A percentile compares a stretch with the other conserved stretches of the same genome.
phyloP scores from a whole-genome alignment of 2,888 invertebrate species.

The Aporophyla lueneburgensis region DNA sequence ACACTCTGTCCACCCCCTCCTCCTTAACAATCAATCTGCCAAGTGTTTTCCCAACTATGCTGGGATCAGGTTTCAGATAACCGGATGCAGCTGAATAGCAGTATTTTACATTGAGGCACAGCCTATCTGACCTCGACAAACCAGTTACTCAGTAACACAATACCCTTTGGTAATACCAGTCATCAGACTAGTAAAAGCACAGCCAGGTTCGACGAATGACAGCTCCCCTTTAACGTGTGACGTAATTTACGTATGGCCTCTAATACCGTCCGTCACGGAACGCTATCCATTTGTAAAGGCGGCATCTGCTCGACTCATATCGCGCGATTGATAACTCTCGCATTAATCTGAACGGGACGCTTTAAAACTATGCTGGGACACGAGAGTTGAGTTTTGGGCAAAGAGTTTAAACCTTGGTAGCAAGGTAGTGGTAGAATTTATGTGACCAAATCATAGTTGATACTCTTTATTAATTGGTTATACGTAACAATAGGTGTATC shows the following conservation, averaged over 20 bases:
- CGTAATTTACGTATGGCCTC: not conserved
- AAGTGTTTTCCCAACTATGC: not conserved
- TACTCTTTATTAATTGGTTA: no score
- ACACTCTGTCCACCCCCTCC: no score
- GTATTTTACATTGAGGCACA: no score
- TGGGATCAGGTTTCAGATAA: not conserved
- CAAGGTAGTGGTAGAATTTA: not conserved
- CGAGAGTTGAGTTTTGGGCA: constrained; percentile 5
- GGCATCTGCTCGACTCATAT: constrained; percentile 77
- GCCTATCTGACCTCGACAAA: not conserved
- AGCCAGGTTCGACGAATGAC: not conserved
- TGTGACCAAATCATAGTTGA: not conserved
- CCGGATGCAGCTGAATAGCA: not conserved
- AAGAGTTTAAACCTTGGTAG: constrained; percentile 8
- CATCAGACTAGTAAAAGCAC: not conserved
- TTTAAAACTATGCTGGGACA: constrained; percentile 51
- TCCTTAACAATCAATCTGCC: not conserved
- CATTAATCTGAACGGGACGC: constrained; percentile 70
- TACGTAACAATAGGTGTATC: no score
- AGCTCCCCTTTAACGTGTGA: not conserved
- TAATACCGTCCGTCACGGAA: constrained; percentile 55
- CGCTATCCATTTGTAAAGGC: constrained; percentile 72
- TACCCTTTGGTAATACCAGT: not conserved
- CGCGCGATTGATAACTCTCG: constrained; percentile 76
- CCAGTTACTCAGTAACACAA: not conserved